Conservation (phyloP, 2,888 invertebrate species). For the Eubasilissa splendida region DNA sequence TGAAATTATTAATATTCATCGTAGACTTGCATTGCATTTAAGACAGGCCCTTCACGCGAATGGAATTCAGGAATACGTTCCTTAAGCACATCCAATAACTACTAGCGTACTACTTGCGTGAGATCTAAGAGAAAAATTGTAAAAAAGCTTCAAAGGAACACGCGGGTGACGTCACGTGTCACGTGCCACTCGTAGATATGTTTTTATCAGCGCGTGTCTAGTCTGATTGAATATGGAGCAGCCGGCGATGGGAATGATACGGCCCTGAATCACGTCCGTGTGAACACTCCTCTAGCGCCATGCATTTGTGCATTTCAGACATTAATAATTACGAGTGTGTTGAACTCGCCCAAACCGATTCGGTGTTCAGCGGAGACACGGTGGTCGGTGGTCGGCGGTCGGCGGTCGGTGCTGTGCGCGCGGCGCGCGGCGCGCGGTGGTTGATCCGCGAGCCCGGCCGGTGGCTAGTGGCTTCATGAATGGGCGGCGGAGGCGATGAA, state of each 20-base stretch:
- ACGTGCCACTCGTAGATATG: no score
- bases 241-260: constrained; percentile 14
- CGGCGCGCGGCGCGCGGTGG: not conserved
- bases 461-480: constrained; percentile 7
- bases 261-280: constrained; percentile 31
- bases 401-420: no score
- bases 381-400: not conserved
- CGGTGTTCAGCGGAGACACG: constrained; percentile 30
- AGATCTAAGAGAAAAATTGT: no score
- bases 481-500: constrained; percentile 23
- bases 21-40: no score
- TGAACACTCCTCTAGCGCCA: constrained; percentile 15
- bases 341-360: constrained; percentile 34
- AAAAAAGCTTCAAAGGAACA: no score
- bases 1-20: no score
- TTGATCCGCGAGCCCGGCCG: not conserved
- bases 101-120: no score
- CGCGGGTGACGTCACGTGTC: no score
- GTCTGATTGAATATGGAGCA: constrained; percentile 1
- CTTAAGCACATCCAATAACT: no score
- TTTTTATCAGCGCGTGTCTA: no score
- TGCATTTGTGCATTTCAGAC: constrained; percentile 28
- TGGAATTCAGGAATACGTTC: no score
- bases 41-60: no score
- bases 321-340: constrained; percentile 27